Base-by-base conservation (phyloP, 2,113 vertebrate genomes). In the Epinephelus cyanopodus region DNA sequence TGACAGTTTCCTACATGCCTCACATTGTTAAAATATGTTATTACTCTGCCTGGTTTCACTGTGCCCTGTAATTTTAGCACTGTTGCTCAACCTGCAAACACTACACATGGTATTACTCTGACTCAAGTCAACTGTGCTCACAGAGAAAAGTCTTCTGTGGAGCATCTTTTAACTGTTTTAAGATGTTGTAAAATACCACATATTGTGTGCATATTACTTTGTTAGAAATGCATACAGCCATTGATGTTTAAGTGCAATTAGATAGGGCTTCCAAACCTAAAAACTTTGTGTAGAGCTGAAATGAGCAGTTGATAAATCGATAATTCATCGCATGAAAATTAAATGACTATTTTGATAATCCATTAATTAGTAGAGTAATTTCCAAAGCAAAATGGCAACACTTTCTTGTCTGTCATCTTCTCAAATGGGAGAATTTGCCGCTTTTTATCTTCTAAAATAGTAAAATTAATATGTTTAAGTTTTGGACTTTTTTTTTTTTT, bases 51-150 rank as follows among this genome's bases (percentile, higher is more conserved):
- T 13, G 69, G 33, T 45, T 84, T 79, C 79, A n/a, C 60, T 5
- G 47, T 29, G 61, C 85, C 85, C 86, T 90, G 89, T 91, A 88
- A 90, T 89, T 90, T 87, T 62, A 27, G 45, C 23, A 1, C 21
- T 29, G 77, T 87, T 85, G 77, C 68, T 85, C 86, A 86, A 80
- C 72, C 54, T 84, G 54, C 39, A 37, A 45, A 83, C 85, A 19
- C 25, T 7, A 12, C 10, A 17, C 73, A 70, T 8, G 48, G 13
- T 37, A 47, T 47, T 25, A 29, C 52, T 42, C 17, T 19, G 47
- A 58, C 4, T 18, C 23, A 7, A 45, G 54, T 63, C 17, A n/a
- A 1, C 33, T 33, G 23, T 8, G 23, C 39, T 33, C 53, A 6
- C 3, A 21, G 56, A 79, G 15, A 72, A 56, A 50, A 74, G n/a